phyloP scores from a whole-genome alignment of 2,888 invertebrate genomes.

The Coelinius sp. region DNA sequence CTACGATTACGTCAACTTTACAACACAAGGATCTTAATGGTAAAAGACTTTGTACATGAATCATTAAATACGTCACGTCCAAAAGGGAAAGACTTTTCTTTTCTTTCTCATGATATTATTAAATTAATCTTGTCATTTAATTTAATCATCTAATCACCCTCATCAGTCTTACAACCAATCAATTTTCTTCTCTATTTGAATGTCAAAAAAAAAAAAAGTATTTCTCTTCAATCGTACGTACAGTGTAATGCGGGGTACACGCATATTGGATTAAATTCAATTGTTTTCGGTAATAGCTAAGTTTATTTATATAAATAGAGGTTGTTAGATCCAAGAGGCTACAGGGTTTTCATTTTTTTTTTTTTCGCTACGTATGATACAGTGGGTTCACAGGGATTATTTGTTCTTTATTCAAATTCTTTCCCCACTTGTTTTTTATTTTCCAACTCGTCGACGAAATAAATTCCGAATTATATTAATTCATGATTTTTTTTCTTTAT shows the following conservation, averaged over 20 bases:
- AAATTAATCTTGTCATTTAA: conserved; percentile 37
- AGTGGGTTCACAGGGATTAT: conserved; percentile 42
- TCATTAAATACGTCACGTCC: conserved; percentile 60
- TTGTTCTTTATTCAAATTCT: neutral
- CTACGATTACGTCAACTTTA: conserved; percentile 71
- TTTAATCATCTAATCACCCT: conserved; percentile 12
- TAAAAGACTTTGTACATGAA: conserved; percentile 70
- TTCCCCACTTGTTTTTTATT: conserved; percentile 16
- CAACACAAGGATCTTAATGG: conserved; percentile 69
- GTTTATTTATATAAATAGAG: conserved; percentile 67
- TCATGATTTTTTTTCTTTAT: too few species aligned
- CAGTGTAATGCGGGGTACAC: conserved; percentile 62
- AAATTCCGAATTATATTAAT: neutral
- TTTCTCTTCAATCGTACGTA: conserved; percentile 52
- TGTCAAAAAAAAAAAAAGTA: conserved; percentile 45
- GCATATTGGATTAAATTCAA: conserved; percentile 65
- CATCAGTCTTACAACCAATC: conserved; percentile 28
- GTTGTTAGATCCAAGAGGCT: conserved; percentile 65
- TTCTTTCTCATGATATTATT: neutral
- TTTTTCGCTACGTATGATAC: conserved; percentile 54
- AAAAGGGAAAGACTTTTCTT: conserved; percentile 40
- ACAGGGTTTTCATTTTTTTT: conserved; percentile 52
- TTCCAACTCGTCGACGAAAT: neutral
- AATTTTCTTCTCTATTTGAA: neutral
- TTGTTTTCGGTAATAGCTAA: conserved; percentile 65